Evolutionary conservation across 1,140 invertebrate species (phyloP).

Genomic region (Drosophila micromelanica): DNA sequence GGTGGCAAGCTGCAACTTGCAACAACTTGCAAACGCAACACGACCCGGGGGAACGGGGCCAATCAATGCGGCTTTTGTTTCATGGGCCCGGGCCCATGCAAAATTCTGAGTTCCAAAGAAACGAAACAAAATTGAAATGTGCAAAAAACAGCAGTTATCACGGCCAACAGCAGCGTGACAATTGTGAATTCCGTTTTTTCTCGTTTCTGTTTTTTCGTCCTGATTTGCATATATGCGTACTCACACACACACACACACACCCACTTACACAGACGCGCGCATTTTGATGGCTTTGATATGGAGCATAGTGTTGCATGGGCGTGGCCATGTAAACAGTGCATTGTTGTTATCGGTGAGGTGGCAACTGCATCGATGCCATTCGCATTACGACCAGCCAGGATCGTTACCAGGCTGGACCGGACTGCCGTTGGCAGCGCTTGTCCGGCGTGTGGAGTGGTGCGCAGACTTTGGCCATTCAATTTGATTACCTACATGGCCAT

Average conservation of each 20-base stretch:
- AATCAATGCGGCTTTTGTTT: constrained; percentile 35
- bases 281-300: constrained; percentile 35
- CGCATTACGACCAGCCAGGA: background rate
- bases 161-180: constrained; percentile 22
- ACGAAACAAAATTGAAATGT: constrained; percentile 47
- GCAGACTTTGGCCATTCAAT: constrained; percentile 6
- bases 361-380: constrained; percentile 23
- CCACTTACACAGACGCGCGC: constrained; percentile 3
- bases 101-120: constrained; percentile 26
- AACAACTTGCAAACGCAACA: too few relatives aligned
- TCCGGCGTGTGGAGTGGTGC: background rate
- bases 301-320: constrained; percentile 1
- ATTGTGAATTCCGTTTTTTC: constrained; percentile 27
- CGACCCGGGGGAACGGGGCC: background rate
- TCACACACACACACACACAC: constrained; percentile 2
- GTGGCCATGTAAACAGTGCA: constrained; percentile 4
- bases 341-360: constrained; percentile 16
- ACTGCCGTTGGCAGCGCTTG: background rate
- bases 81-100: background rate
- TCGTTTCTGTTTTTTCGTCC: constrained; percentile 12
- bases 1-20: background rate
- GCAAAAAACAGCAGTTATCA: constrained; percentile 37
- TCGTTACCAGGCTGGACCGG: background rate
- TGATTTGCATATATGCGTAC: constrained; percentile 43
- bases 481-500: constrained; percentile 46